Base-by-base conservation (phyloP, 2,888 invertebrate genomes). In the Apamea sordens region DNA sequence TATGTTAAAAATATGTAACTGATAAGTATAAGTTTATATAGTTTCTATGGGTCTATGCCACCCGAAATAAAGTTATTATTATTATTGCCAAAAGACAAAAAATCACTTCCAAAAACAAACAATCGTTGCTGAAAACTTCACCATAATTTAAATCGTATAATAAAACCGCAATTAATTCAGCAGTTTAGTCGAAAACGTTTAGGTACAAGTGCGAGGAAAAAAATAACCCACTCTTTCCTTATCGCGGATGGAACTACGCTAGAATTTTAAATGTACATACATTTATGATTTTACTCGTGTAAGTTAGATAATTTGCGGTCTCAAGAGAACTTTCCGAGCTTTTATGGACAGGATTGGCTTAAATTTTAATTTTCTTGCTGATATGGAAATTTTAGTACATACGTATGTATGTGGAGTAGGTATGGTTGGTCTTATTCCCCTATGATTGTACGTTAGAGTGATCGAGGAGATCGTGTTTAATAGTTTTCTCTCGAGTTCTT, bases 241-340 rank as follows among this genome's bases (percentile, higher is more conserved):
- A 70, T 70, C 59, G 44, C 24, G 36, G 11, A 18, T 7, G n/a
- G 36, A 69, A 64, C 67, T 74, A 53, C 67, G 15, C 61, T 61
- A 41, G 76, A 79, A 85, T 86, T 79, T 86, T 50, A 83, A 79
- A 80, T 64, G 65, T 63, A 73, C 75, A 77, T 80, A 84, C 80
- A 87, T 87, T 75, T 84, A 80, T 80, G 73, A 85, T 85, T 87
- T 77, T 67, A 74, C 72, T 74, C 63, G 44, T 64, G 67, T 76
- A 84, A 84, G 69, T 84, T 87, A 80, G 69, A 84, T 84, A 80
- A 85, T 87, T 77, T 80, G 11, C n/a, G 21, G 72, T 84, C 87
- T 80, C 87, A 8, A 32, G 85, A 65, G 87, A 56, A 77, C 76
- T 67, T 75, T 87, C 28, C 65, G 0, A 13, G 74, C 50, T 77